Percentiles rank a stretch among this genome's conserved stretches.
These are phyloP conservation scores for Cinclus mexicanus DNA, from an alignment of 2,113 vertebrate genomes.

Conservation along the genomic window DNA sequence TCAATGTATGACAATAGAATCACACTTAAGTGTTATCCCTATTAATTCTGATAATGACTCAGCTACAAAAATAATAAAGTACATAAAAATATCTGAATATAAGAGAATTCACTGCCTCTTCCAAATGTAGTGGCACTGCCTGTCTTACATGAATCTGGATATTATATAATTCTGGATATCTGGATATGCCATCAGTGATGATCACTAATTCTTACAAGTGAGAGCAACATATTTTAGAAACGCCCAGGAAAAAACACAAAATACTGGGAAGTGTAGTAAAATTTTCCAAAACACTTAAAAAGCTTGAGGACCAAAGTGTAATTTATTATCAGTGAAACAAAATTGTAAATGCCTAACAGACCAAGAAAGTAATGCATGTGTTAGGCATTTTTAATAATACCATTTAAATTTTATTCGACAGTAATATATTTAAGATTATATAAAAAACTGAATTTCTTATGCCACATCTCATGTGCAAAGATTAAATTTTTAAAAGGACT, in stretches of 20 bases:
- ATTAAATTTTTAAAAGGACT: not conserved
- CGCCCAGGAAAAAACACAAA: not conserved
- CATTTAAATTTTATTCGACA: constrained; percentile 14
- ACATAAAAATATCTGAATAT: not conserved
- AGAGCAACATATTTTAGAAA: not conserved
- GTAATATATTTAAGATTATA: not conserved
- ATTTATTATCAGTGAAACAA: not conserved
- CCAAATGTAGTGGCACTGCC: not conserved
- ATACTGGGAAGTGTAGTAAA: not conserved
- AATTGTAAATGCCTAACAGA: not conserved
- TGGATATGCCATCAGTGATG: not conserved
- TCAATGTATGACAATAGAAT: not conserved
- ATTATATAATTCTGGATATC: not conserved
- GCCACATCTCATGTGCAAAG: not conserved
- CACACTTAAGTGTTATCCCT: not conserved
- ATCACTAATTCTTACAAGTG: not conserved
- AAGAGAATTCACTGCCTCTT: not conserved
- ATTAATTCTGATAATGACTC: not conserved
- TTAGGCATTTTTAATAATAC: not conserved
- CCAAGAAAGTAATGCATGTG: not conserved
- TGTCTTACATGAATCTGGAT: not conserved
- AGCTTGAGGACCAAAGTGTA: not conserved
- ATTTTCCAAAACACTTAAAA: not conserved
- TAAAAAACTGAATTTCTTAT: not conserved
- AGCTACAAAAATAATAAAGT: not conserved